Evolutionary conservation across 2,113 vertebrate genomes (phyloP).

Genomic region (Rhinoderma darwinii): DNA sequence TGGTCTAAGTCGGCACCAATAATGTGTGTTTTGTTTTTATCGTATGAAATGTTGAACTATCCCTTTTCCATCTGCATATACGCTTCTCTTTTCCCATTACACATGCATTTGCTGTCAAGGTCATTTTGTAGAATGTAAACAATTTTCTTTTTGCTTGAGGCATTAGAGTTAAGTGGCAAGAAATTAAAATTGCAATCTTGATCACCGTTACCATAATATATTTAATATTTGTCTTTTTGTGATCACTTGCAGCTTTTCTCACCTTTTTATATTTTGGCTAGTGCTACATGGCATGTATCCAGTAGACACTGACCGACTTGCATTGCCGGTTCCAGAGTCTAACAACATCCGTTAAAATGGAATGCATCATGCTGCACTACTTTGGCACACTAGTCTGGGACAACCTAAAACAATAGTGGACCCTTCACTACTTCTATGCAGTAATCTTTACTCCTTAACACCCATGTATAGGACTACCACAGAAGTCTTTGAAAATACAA

Average conservation of each 20-base stretch:
- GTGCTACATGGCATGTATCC: background rate
- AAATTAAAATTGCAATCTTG: background rate
- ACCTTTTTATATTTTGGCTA: background rate
- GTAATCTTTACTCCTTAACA: too few relatives aligned
- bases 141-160: background rate
- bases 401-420: background rate
- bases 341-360: too few relatives aligned
- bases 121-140: background rate
- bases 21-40: too few relatives aligned
- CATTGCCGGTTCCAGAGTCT: background rate
- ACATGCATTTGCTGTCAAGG: background rate
- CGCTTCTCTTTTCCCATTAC: background rate
- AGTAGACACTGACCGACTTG: background rate
- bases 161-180: background rate
- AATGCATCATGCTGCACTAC: background rate
- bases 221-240: background rate
- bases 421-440: too few relatives aligned
- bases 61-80: too few relatives aligned
- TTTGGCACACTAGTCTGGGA: too few relatives aligned
- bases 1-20: too few relatives aligned
- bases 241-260: background rate
- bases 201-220: background rate
- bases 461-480: too few relatives aligned
- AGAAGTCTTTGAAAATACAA: too few relatives aligned
- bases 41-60: too few relatives aligned